Evolutionary conservation across 2,797 vertebrate genomes (phyloP), one percentile per base, ranked within the genome.

Genomic region (Otus scops): DNA sequence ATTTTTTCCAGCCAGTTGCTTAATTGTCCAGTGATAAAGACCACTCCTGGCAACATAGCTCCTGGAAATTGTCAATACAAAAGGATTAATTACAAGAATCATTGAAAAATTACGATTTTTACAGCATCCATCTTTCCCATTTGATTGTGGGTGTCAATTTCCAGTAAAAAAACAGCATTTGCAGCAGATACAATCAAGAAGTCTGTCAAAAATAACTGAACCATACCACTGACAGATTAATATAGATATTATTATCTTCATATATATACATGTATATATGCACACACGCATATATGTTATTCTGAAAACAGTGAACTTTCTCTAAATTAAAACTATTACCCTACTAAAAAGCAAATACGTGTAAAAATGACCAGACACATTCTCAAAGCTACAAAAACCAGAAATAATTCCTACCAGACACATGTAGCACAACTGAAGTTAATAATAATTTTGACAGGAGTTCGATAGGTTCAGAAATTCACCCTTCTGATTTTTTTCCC

Each of bases 181-280:
- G 69, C 43, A 95, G 48, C 83, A 95, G 80, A 92, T 79, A 82
- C n/a, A 85, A 95, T 95, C 92, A 94, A 96, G 95, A 96, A 92
- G 97, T 88, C 84, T 91, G 82, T 87, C 94, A 94, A 93, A 95
- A 97, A 83, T 76, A 95, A 94, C 79, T 85, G 85, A 95, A 87
- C 70, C 94, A 75, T 89, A 67, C 21, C 36, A 80, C 48, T 83
- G 79, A 74, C 92, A 95, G 71, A 76, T 93, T 91, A 94, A 84
- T 88, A 79, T 4, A 75, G 53, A 65, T 89, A 89, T 67, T 86
- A 88, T 71, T 69, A 63, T 47, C 73, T 24, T 75, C 69, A 56
- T 64, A 75, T 59, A 60, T 36, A 77, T 22, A 38, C n/a, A 43
- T 10, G 3, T 39, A 51, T 34, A 32, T 26, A 56, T 28, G 14